Conservation (phyloP, 2,113 vertebrate species). For the Hemiscyllium ocellatum region DNA sequence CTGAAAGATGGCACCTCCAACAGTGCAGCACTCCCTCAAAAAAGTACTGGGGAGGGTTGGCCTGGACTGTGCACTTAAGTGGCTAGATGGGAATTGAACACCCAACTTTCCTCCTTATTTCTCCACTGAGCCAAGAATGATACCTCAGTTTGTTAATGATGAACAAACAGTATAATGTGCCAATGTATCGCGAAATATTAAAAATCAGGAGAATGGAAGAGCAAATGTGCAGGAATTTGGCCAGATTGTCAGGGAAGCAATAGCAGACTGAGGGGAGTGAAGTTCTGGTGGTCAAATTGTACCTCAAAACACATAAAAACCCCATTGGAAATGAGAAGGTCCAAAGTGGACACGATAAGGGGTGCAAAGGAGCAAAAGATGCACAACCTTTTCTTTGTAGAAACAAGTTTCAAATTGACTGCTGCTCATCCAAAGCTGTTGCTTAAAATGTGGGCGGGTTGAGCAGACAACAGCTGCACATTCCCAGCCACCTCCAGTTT, state of each 20-base stretch:
- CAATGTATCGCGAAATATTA: too few relatives aligned
- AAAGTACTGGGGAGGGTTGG: background rate
- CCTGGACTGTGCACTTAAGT: background rate
- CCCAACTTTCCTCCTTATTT: background rate
- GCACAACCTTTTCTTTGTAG: background rate
- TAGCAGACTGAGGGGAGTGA: background rate
- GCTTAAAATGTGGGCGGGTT: background rate
- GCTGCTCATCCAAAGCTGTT: background rate
- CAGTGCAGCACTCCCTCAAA: background rate
- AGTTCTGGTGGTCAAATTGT: background rate
- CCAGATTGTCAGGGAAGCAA: background rate
- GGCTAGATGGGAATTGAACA: background rate
- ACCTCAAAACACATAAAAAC: background rate
- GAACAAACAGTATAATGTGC: background rate
- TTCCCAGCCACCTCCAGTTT: background rate
- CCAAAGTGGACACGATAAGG: background rate
- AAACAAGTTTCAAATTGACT: background rate
- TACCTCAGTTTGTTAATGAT: background rate
- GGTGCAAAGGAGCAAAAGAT: background rate
- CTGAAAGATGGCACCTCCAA: background rate
- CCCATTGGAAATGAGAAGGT: background rate
- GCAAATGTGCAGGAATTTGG: background rate
- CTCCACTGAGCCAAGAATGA: background rate
- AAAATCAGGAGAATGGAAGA: background rate
- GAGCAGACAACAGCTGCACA: conserved; percentile 8